phyloP scores from a whole-genome alignment of 2,888 invertebrate genomes.

The Leptopilina myrica region DNA sequence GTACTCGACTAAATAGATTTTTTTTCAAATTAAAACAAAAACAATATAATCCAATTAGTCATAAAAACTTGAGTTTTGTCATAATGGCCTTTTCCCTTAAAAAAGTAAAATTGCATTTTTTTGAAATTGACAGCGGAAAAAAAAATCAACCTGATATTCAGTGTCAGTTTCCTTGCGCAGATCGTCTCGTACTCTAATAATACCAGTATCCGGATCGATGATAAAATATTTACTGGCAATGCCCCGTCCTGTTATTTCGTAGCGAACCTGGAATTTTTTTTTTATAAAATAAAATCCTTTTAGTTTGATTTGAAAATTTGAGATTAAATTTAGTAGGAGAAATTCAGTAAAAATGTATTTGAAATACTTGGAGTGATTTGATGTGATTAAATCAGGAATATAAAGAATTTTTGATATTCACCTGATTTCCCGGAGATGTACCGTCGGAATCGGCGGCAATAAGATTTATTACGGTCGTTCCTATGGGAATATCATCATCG shows the following conservation, averaged over 20 bases:
- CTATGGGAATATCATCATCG: slow-evolving; percentile 90
- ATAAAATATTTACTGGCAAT: slow-evolving; percentile 91
- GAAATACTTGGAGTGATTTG: too few relatives aligned
- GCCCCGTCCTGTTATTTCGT: slow-evolving; percentile 89
- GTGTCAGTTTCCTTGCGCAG: slow-evolving; percentile 90
- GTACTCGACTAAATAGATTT: too few relatives aligned
- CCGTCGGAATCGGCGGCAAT: slow-evolving; percentile 91
- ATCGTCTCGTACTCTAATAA: slow-evolving; percentile 88
- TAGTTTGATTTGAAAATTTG: slow-evolving; percentile 9
- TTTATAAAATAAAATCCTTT: neutral
- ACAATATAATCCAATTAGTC: too few relatives aligned
- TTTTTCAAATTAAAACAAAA: too few relatives aligned
- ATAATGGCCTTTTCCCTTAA: too few relatives aligned
- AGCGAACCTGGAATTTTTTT: slow-evolving; percentile 77
- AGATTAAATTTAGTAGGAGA: neutral
- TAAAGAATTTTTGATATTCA: slow-evolving; percentile 60
- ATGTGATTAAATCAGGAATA: neutral
- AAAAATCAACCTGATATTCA: slow-evolving; percentile 85
- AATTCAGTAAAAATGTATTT: neutral
- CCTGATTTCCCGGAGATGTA: slow-evolving; percentile 89
- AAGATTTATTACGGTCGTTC: slow-evolving; percentile 87
- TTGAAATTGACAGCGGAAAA: neutral
- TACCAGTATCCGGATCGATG: slow-evolving; percentile 90
- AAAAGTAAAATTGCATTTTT: neutral
- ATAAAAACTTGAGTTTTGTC: too few relatives aligned